Evolutionary conservation across 2,797 vertebrate species (phyloP), one percentile per base, ranked within the genome.

Genomic region (Ispidina picta): DNA sequence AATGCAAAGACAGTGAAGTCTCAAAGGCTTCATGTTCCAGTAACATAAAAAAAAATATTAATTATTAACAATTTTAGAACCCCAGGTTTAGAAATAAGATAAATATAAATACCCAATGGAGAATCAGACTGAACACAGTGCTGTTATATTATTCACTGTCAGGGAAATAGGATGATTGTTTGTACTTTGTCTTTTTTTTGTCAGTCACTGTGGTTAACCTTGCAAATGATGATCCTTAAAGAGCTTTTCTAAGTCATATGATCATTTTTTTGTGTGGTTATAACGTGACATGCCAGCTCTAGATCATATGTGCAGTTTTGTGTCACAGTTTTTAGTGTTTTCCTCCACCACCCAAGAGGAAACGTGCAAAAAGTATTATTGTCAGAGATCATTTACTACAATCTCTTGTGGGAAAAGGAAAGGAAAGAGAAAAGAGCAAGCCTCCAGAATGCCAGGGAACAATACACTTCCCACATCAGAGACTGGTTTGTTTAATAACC

Each of bases 401-500:
- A 44, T 91, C 60, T 76, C 65, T 69, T 41, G 17, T 60, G 46
- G 4, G 20, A 44, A 31, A 35, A 16, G 18, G 44, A 41, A 49
- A 25, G 6, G 12, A 48, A 49, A 8, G 12, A 39, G 39, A 49
- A 37, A 35, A 49, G 46, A 2, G 14, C 52, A 89, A 90, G 69
- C 33, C 64, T 93, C 56, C 7, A 22, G 88, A 94, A 93, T 91
- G 69, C 74, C 54, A 72, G 71, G 39, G 74, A 93, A 93, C 89
- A 90, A 89, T 86, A 54, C 10, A 54, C 69, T 95, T 95, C 94
- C 87, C 86, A 92, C 89, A 93, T 89, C 74, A 96, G 59, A 96
- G 72, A 35, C 69, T 62, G 41, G 35, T 78, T 92, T 94, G 70
- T 95, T 95, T 95, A 94, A 95, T 92, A 97, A 94, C 92, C 90